phyloP scores from a whole-genome alignment of 2,797 vertebrate species.

The Lateolabrax maculatus region DNA sequence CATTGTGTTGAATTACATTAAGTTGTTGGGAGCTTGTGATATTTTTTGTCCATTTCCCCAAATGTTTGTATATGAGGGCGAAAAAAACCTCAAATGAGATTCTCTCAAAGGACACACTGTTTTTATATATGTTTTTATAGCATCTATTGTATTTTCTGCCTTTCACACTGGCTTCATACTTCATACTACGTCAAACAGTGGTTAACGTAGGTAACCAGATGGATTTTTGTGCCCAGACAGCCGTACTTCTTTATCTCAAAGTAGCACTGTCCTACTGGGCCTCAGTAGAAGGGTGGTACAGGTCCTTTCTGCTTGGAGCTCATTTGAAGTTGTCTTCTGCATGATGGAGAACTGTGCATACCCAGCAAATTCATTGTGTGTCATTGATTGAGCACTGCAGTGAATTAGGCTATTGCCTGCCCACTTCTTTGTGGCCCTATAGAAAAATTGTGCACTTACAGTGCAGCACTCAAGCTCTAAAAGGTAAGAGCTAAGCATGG shows the following conservation, averaged over 20 bases:
- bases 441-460: conserved; percentile 29
- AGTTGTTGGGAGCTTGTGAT: neutral
- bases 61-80: neutral
- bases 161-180: neutral
- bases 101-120: conserved; percentile 8
- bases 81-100: conserved; percentile 2
- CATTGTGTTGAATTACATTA: neutral
- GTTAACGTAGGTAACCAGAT: neutral
- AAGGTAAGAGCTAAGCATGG: neutral
- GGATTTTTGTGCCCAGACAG: conserved; percentile 2
- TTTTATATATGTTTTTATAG: neutral
- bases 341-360: conserved; percentile 66
- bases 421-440: conserved; percentile 25
- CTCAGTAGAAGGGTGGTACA: neutral
- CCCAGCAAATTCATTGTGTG: conserved; percentile 65
- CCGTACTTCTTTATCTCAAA: conserved; percentile 13
- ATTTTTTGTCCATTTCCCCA: neutral
- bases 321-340: conserved; percentile 51
- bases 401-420: conserved; percentile 68
- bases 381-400: conserved; percentile 73
- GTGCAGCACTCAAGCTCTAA: conserved; percentile 28
- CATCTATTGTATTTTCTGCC: neutral
- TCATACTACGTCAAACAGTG: neutral
- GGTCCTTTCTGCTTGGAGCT: conserved; percentile 22
- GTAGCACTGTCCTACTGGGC: neutral